These are phyloP conservation scores for Terebella lapidaria DNA, from an alignment of 2,888 invertebrate genomes.

Conservation along the genomic window DNA sequence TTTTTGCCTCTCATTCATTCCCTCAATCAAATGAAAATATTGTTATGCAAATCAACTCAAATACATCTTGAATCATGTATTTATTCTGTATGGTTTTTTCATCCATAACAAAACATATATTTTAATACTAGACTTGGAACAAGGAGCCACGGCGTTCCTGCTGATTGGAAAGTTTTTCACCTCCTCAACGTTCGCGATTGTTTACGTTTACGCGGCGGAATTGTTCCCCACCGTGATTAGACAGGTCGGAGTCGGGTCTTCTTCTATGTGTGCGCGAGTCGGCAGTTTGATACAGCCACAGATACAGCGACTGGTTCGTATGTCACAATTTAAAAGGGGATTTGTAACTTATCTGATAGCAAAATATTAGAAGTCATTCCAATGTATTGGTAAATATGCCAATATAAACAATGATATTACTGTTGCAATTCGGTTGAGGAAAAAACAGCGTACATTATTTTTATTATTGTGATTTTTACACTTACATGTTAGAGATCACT, in stretches of 20 bases:
- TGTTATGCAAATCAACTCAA: too few species aligned
- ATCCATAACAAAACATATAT: too few species aligned
- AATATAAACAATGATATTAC: too few species aligned
- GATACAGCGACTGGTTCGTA: conserved; percentile 8
- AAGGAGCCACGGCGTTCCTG: conserved; percentile 1
- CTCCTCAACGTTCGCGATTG: conserved; percentile 16
- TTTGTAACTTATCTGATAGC: background rate
- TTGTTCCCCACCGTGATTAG: conserved; percentile 24
- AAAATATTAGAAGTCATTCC: background rate
- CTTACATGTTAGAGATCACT: too few species aligned
- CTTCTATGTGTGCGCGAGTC: conserved; percentile 16
- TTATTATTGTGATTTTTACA: too few species aligned
- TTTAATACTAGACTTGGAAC: conserved; percentile 7
- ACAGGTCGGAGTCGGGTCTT: conserved; percentile 15
- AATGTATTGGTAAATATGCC: background rate
- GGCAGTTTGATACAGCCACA: conserved; percentile 16
- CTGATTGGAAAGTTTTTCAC: conserved; percentile 20
- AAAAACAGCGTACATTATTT: too few species aligned
- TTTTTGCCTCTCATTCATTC: too few species aligned
- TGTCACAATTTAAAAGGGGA: background rate
- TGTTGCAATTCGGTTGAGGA: too few species aligned
- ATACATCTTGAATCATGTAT: too few species aligned
- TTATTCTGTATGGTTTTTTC: too few species aligned
- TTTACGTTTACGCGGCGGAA: conserved; percentile 21
- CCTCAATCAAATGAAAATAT: too few species aligned